Conservation (phyloP, 1,140 invertebrate species). For the Neodiprion fabricii region DNA sequence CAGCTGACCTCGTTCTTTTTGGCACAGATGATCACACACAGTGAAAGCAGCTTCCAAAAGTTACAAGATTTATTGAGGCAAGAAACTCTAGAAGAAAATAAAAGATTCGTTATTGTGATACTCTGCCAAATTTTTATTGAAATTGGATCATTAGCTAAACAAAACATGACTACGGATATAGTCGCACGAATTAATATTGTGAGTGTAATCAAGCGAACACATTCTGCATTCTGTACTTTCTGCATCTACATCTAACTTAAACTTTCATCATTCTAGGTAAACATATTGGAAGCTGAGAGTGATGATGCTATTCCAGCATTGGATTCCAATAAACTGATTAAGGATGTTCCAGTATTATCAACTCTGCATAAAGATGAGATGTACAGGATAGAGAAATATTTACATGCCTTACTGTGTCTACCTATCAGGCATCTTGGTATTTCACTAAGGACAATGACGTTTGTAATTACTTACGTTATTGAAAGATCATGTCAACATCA, state of each 20-base stretch:
- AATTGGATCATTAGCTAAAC: not conserved
- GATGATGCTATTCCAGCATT: not conserved
- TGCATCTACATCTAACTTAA: not conserved
- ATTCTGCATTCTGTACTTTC: not conserved
- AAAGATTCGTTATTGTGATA: not conserved
- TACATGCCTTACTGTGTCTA: not conserved
- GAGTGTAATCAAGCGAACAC: not conserved
- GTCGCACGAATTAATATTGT: not conserved
- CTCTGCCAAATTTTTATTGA: not conserved
- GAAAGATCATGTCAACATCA: not conserved
- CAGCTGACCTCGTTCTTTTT: not conserved
- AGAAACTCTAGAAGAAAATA: not conserved
- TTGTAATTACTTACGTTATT: not conserved
- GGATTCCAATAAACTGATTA: not conserved
- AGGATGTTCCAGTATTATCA: not conserved
- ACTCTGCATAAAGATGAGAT: not conserved
- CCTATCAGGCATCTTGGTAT: not conserved
- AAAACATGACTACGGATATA: not conserved
- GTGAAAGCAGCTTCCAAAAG: not conserved
- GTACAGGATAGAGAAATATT: not conserved
- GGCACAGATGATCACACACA: not conserved
- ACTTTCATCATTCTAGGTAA: not conserved
- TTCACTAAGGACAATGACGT: not conserved
- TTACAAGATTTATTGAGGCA: not conserved
- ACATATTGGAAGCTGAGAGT: not conserved